Conservation (phyloP, 23 tunicate genomes). For the Styela clava region DNA sequence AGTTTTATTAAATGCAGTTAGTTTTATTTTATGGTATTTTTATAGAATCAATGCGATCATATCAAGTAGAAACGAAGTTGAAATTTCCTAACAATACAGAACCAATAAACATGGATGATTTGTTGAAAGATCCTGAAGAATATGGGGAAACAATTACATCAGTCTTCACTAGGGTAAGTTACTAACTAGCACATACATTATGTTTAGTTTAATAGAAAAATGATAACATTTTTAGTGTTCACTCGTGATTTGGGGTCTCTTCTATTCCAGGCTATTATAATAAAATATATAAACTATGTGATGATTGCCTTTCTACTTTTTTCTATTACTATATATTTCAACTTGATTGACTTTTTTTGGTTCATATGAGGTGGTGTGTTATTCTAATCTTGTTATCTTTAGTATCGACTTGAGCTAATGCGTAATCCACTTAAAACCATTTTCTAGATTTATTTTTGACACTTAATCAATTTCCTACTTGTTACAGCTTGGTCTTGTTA, state of each 20-base stretch:
- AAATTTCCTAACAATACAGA: neutral
- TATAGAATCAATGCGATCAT: neutral
- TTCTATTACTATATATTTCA: no score
- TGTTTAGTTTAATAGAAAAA: no score
- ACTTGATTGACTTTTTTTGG: no score
- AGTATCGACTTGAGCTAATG: neutral
- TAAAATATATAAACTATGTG: no score
- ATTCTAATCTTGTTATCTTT: neutral
- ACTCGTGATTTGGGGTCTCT: no score
- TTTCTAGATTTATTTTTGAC: neutral
- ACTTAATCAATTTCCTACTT: neutral
- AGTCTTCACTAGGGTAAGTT: neutral
- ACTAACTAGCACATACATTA: no score
- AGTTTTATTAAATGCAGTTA: no score
- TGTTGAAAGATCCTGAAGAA: neutral
- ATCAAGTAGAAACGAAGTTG: neutral
- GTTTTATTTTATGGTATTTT: no score
- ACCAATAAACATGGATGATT: neutral
- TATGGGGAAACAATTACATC: neutral
- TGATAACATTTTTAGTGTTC: no score
- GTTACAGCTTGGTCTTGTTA: neutral
- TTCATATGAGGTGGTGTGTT: no score
- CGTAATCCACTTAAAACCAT: neutral
- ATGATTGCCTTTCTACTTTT: no score
- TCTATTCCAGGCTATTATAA: no score